These are phyloP conservation scores for Phoenoteleia sp. DNA, from an alignment of 2,888 invertebrate species.

Conservation along the genomic window DNA sequence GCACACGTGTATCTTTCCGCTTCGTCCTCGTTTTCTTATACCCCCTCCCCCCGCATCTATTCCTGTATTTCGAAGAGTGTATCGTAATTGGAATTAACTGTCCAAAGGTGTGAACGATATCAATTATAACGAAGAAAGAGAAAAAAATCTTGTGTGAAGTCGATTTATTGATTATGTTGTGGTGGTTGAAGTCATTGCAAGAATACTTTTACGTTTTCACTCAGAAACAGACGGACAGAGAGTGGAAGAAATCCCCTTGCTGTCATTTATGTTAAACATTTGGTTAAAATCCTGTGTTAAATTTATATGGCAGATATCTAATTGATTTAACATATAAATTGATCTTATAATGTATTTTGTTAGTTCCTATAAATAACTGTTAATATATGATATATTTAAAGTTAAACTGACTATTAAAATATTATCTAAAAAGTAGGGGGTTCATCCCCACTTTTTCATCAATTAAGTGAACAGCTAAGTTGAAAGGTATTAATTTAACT, in stretches of 20 bases:
- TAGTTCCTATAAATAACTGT: too few species aligned
- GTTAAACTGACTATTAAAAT: too few species aligned
- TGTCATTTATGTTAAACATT: too few species aligned
- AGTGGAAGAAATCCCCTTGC: too few species aligned
- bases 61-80: conserved; percentile 64
- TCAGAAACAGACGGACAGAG: background rate
- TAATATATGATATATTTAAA: too few species aligned
- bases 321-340: too few species aligned
- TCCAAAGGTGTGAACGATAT: conserved; percentile 53
- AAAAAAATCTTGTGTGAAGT: conserved; percentile 8
- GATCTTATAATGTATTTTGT: too few species aligned
- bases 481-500: too few species aligned
- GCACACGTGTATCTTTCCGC: conserved; percentile 68
- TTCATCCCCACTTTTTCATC: background rate
- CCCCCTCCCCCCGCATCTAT: conserved; percentile 49
- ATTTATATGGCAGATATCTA: too few species aligned
- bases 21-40: conserved; percentile 47
- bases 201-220: background rate
- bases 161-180: background rate
- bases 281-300: too few species aligned
- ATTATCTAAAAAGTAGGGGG: too few species aligned
- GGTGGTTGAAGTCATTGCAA: background rate
- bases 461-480: too few species aligned
- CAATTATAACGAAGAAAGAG: conserved; percentile 22
- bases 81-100: conserved; percentile 73